Percentiles rank a stretch among this genome's conserved stretches.
Conservation (phyloP, 2,888 invertebrate species). For the Acrocyrtus sp. region DNA sequence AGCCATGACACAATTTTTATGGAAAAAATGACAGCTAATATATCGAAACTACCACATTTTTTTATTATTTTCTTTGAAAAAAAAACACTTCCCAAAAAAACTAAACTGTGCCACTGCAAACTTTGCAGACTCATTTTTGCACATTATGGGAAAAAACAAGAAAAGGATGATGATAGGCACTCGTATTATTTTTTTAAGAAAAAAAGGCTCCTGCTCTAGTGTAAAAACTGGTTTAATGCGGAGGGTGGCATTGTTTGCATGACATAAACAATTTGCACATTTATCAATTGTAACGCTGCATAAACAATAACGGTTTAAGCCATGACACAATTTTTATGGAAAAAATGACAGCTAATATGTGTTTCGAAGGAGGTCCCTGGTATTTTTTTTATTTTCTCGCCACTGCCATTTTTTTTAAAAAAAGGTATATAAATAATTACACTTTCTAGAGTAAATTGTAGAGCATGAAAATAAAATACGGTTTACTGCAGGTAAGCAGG, state of each 20-base stretch:
- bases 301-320: conserved; percentile 8
- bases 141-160: not conserved
- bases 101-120: no score
- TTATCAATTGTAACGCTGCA: not conserved
- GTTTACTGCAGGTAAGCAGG: no score
- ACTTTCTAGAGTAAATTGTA: no score
- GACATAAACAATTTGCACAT: conserved; percentile 13
- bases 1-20: conserved; percentile 41
- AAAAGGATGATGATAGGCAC: no score
- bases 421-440: no score
- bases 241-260: conserved; percentile 15
- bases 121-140: no score
- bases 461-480: no score
- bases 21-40: conserved; percentile 29
- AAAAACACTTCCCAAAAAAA: conserved; percentile 20
- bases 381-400: not conserved
- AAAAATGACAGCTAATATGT: conserved; percentile 24
- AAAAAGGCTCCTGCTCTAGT: no score
- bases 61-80: not conserved
- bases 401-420: not conserved
- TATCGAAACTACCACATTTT: no score
- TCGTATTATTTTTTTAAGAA: no score
- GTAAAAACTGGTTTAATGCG: not conserved
- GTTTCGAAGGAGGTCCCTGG: no score
- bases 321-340: conserved; percentile 41